Evolutionary conservation across 1,140 invertebrate genomes (phyloP).

Genomic region (Aphelenchoides besseyi): DNA sequence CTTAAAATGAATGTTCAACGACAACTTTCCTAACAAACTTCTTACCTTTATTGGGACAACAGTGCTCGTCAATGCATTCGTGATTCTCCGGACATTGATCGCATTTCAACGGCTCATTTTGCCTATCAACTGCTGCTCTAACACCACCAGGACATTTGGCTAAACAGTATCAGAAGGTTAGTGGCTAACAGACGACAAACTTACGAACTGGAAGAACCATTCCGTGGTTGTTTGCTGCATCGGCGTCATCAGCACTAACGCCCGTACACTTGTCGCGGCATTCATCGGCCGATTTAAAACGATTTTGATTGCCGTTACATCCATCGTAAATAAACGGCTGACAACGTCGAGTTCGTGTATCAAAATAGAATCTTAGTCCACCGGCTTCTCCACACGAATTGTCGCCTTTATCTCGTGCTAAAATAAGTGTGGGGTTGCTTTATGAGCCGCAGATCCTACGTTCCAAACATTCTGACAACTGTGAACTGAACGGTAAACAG

Average conservation of each 20-base stretch:
- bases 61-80: slow-evolving; percentile 48
- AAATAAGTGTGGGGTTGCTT: too few species aligned
- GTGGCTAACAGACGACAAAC: slow-evolving; percentile 17
- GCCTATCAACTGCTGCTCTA: slow-evolving; percentile 51
- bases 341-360: slow-evolving; percentile 47
- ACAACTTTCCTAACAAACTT: background rate
- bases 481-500: background rate
- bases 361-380: slow-evolving; percentile 51
- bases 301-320: slow-evolving; percentile 51
- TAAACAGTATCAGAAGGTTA: slow-evolving; percentile 38
- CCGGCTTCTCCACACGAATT: slow-evolving; percentile 33
- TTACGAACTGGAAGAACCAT: slow-evolving; percentile 50
- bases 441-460: background rate
- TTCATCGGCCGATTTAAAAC: slow-evolving; percentile 38
- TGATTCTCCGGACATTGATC: slow-evolving; percentile 53
- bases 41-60: slow-evolving; percentile 59
- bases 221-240: slow-evolving; percentile 28
- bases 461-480: background rate
- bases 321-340: slow-evolving; percentile 57
- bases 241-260: slow-evolving; percentile 27
- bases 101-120: slow-evolving; percentile 35
- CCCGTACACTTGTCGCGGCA: slow-evolving; percentile 35
- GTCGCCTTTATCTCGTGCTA: slow-evolving; percentile 51
- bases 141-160: slow-evolving; percentile 55
- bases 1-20: slow-evolving; percentile 19